Conservation (phyloP, 2,113 vertebrate genomes). For the Caranx melampygus region DNA sequence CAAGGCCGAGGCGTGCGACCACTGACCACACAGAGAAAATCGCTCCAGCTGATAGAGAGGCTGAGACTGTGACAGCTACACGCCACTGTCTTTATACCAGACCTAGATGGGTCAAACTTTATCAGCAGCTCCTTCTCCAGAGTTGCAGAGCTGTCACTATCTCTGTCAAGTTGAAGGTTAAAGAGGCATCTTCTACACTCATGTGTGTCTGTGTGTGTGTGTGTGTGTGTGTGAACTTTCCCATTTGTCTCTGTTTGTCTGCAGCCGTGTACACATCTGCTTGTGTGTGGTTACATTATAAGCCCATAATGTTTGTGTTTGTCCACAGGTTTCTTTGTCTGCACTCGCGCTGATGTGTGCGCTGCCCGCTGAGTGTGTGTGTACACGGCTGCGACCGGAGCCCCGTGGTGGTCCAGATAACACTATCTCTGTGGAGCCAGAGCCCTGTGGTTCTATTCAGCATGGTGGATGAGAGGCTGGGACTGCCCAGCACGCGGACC, state of each 20-base stretch:
- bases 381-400: constrained; percentile 60
- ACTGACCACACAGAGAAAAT: constrained; percentile 23
- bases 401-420: constrained; percentile 79
- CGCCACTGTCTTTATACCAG: not conserved
- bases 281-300: constrained; percentile 44
- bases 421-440: constrained; percentile 82
- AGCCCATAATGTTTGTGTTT: constrained; percentile 61
- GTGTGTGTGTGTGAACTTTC: constrained; percentile 38
- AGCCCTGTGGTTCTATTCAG: constrained; percentile 79
- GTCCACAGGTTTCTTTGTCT: constrained; percentile 69
- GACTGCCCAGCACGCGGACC: constrained; percentile 78
- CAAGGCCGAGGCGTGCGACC: constrained; percentile 35
- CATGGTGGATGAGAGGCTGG: constrained; percentile 59
- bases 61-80: constrained; percentile 6
- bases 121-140: no score
- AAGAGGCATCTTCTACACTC: constrained; percentile 7
- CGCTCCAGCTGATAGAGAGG: constrained; percentile 10
- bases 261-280: constrained; percentile 6
- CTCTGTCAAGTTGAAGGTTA: constrained; percentile 39
- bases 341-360: constrained; percentile 59
- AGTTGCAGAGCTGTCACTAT: constrained; percentile 8
- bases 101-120: not conserved
- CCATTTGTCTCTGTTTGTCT: constrained; percentile 49
- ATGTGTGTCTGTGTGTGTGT: constrained; percentile 2
- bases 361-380: constrained; percentile 62